Conservation (phyloP, 2,888 invertebrate genomes). For the Eucera pruinosa region DNA sequence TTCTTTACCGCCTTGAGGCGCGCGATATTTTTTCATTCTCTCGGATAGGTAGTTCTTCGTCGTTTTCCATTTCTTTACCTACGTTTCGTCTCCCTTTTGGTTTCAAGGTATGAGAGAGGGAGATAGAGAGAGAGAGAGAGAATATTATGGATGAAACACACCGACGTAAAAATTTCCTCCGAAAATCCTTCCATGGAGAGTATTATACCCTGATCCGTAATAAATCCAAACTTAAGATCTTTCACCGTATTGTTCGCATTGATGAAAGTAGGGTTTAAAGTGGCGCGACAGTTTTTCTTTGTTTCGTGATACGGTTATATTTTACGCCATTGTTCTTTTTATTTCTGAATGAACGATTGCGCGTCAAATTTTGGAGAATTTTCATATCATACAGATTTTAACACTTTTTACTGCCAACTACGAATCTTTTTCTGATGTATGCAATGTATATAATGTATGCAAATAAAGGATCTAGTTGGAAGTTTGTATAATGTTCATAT, state of each 20-base stretch:
- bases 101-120: too few species aligned
- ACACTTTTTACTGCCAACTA: too few species aligned
- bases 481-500: too few species aligned
- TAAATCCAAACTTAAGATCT: conserved; percentile 5
- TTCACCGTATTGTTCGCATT: not conserved
- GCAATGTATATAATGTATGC: too few species aligned
- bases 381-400: too few species aligned
- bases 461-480: too few species aligned
- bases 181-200: too few species aligned
- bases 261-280: not conserved
- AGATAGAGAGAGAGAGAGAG: too few species aligned
- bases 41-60: not conserved
- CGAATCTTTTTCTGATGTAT: too few species aligned
- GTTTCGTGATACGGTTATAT: not conserved
- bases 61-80: not conserved
- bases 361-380: not conserved
- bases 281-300: not conserved
- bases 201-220: not conserved
- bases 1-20: conserved; percentile 11
- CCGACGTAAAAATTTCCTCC: not conserved
- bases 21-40: conserved; percentile 25
- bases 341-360: not conserved
- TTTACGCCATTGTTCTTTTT: not conserved
- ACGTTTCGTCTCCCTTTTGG: not conserved
- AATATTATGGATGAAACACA: not conserved